These are phyloP conservation scores for Pentalonia nigronervosa DNA, from an alignment of 1,140 invertebrate species.

Conservation along the genomic window DNA sequence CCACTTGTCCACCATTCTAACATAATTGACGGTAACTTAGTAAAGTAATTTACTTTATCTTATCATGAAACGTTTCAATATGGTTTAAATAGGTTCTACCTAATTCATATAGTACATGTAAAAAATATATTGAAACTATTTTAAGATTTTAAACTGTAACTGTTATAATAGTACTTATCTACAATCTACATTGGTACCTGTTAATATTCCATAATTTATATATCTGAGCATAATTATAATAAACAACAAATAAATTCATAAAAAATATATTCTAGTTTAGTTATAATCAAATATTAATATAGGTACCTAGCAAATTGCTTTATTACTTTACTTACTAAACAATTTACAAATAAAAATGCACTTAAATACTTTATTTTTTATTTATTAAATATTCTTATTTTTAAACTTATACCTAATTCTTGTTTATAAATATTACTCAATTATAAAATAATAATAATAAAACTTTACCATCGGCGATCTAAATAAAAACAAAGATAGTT, in stretches of 20 bases:
- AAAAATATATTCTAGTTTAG: not conserved
- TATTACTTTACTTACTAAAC: too few relatives aligned
- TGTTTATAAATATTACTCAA: not conserved
- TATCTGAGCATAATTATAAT: not conserved
- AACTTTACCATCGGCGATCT: not conserved
- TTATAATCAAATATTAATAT: not conserved
- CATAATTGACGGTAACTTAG: constrained; percentile 8
- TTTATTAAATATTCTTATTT: not conserved
- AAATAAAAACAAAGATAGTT: not conserved
- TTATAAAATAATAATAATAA: not conserved
- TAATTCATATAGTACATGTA: not conserved
- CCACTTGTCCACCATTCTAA: not conserved
- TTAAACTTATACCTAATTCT: not conserved
- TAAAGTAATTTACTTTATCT: not conserved
- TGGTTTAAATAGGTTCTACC: not conserved
- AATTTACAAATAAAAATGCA: not conserved
- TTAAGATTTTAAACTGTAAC: not conserved
- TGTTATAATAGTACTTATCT: not conserved
- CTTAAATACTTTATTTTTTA: not conserved
- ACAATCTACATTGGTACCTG: not conserved
- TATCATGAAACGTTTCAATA: not conserved
- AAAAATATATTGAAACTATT: not conserved
- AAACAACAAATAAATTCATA: not conserved
- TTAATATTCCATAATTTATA: not conserved
- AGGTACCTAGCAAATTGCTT: not conserved